These are phyloP conservation scores for Coluber constrictor DNA, from an alignment of 2,797 vertebrate genomes.

Conservation along the genomic window DNA sequence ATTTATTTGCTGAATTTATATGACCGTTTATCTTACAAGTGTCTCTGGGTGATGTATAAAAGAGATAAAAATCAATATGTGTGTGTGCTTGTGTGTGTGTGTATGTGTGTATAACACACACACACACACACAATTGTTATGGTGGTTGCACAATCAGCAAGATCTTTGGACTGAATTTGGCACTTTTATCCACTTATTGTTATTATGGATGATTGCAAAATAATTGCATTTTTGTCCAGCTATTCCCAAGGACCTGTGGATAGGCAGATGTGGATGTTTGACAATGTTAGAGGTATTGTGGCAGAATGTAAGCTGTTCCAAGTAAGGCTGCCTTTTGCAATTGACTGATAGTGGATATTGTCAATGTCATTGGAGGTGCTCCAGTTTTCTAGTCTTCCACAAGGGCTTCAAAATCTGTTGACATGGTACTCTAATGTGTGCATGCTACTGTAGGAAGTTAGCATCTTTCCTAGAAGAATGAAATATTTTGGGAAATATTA, in stretches of 20 bases:
- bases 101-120: too few species aligned
- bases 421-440: neutral
- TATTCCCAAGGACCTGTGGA: neutral
- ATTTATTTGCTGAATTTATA: neutral
- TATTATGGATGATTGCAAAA: neutral
- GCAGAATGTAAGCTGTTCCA: neutral
- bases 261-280: neutral
- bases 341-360: neutral
- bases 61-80: neutral
- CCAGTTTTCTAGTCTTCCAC: neutral
- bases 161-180: neutral
- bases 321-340: neutral
- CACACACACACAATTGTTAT: neutral
- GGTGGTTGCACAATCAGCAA: neutral
- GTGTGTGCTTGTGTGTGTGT: too few species aligned
- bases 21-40: neutral
- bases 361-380: neutral
- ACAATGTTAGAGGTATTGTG: neutral
- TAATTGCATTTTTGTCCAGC: neutral
- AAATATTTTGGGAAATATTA: too few species aligned
- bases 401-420: neutral
- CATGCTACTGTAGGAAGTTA: neutral
- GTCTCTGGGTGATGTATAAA: neutral
- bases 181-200: neutral
- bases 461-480: too few species aligned